Evolutionary conservation across 2,888 invertebrate genomes (phyloP).

Genomic region (Amphipoea oculea): DNA sequence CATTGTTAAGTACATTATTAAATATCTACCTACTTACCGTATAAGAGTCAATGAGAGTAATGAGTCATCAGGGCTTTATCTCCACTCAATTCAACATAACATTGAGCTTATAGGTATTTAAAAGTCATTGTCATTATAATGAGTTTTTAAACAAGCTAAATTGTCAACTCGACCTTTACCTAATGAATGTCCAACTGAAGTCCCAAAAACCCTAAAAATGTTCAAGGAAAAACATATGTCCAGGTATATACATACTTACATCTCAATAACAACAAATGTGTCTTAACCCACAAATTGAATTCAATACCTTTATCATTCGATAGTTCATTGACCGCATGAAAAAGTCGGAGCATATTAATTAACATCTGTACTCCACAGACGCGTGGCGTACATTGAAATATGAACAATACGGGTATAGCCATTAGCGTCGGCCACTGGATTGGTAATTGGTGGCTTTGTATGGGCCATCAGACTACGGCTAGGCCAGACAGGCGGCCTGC

Average conservation of each 20-base stretch:
- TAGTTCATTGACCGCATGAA: conserved; percentile 60
- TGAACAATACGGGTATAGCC: conserved; percentile 69
- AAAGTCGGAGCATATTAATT: conserved; percentile 64
- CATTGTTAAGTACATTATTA: neutral
- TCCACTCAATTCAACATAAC: neutral
- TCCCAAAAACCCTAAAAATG: neutral
- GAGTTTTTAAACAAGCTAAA: neutral
- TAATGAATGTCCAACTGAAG: neutral
- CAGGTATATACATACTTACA: neutral
- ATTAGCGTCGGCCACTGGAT: conserved; percentile 69
- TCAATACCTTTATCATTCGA: conserved; percentile 59
- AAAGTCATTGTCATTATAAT: neutral
- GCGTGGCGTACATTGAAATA: conserved; percentile 66
- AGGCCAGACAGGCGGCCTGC: conserved; percentile 83
- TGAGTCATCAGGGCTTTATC: neutral
- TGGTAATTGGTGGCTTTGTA: conserved; percentile 84
- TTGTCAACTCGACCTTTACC: neutral
- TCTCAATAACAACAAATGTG: conserved; percentile 18
- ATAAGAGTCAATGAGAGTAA: neutral
- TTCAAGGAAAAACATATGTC: neutral
- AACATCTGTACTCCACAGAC: conserved; percentile 60
- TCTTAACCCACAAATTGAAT: conserved; percentile 46
- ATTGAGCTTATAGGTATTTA: neutral
- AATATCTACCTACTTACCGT: neutral
- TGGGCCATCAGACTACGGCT: conserved; percentile 77